These are phyloP conservation scores for Thamnophis elegans DNA, from an alignment of 2,797 vertebrate species.

Conservation along the genomic window DNA sequence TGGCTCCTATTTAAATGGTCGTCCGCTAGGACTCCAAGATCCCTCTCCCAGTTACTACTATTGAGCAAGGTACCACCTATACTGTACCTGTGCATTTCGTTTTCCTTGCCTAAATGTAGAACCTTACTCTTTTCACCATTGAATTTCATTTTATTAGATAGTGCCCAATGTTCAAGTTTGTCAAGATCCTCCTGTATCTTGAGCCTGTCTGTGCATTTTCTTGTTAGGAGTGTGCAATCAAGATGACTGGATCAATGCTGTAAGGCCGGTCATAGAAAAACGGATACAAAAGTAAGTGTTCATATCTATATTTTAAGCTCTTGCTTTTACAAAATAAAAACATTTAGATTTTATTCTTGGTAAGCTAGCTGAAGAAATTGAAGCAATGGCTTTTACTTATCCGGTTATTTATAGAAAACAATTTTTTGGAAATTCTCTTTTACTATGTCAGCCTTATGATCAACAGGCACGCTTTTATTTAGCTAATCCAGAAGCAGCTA, in stretches of 20 bases:
- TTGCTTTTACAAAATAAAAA: not conserved
- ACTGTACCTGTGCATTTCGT: no score
- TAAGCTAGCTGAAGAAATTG: not conserved
- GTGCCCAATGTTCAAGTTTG: no score
- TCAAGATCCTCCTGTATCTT: no score
- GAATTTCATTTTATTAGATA: no score
- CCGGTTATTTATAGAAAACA: not conserved
- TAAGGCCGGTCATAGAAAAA: constrained; percentile 97
- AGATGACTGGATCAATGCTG: constrained; percentile 97
- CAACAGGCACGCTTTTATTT: not conserved
- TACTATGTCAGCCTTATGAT: not conserved
- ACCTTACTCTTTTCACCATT: no score
- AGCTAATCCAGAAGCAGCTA: not conserved
- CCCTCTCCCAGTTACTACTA: no score
- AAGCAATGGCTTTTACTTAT: not conserved
- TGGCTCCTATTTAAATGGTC: no score
- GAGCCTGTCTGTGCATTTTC: not conserved
- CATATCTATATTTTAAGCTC: not conserved
- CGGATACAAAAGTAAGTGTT: constrained; percentile 94
- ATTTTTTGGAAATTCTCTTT: not conserved
- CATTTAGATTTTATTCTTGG: not conserved
- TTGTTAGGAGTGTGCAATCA: constrained; percentile 86
- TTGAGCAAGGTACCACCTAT: no score
- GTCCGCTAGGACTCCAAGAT: no score
- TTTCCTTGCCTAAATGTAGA: no score